Evolutionary conservation across 2,113 vertebrate species (phyloP), one percentile per base, ranked within the genome.

Genomic region (Sinocyclocheilus rhinocerous): DNA sequence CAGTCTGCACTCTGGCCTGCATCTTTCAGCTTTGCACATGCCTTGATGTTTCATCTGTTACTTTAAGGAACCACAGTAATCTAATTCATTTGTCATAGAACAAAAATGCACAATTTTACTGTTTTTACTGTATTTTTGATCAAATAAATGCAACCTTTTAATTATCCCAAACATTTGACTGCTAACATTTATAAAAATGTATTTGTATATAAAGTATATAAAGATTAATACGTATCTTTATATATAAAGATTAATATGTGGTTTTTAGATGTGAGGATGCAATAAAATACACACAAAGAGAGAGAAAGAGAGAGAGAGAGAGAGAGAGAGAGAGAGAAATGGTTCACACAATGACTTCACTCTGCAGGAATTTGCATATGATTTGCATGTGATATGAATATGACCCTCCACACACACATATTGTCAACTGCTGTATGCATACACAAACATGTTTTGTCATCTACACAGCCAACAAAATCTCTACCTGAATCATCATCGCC

Each of bases 301-400:
- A 57, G 55, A 2, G 11, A 45, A 12, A 42, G 10, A 78, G 26
- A 69, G 45, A 84, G 22, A n/a, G 10, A 78, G 26, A 69, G 45
- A 84, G 22, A n/a, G 65, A 84, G n/a, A 61, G 9, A 3, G 12
- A 48, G 22, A 45, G 6, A 78, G 26, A 55, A 36, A 22, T 79
- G 26, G 15, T 36, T 67, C 39, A 65, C 26, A 2, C 20, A 33
- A 3, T 24, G 76, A 57, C 76, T 52, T n/a, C 59, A 78, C 24
- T 69, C 24, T 67, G 84, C 70, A 70, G 42, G 24, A 78, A 55
- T 79, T 55, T 85, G 76, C 76, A 85, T 79, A 48, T 79, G 39
- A 79, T 81, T 70, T 76, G 24, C 75, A 76, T 76, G 48, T 76
- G 15, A 29, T 26, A 76, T 52, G 13, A 76, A 83, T 15, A 83